Conservation (phyloP, 2,113 vertebrate species). For the Cricetomys ansorgei region DNA sequence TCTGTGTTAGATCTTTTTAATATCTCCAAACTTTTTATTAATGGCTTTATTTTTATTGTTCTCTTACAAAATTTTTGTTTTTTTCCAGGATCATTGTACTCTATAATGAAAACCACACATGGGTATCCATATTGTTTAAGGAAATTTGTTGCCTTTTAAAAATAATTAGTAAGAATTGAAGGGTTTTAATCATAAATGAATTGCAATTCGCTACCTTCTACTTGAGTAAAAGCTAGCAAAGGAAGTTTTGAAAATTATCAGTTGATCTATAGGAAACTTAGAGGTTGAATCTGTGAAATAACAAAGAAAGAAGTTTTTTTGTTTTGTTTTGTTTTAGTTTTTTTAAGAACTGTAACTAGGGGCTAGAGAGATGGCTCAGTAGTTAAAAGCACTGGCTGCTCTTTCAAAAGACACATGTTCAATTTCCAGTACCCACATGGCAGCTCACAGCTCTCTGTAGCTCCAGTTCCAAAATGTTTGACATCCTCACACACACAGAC, state of each 20-base stretch:
- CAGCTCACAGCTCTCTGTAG: too few relatives aligned
- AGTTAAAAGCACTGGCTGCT: too few relatives aligned
- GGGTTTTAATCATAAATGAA: slow-evolving; percentile 72
- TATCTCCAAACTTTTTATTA: slow-evolving; percentile 62
- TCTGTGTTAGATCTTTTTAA: slow-evolving; percentile 57
- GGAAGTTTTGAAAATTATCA: slow-evolving; percentile 63
- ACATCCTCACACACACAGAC: too few relatives aligned
- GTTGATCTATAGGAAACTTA: slow-evolving; percentile 24
- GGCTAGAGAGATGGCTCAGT: too few relatives aligned
- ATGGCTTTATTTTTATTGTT: slow-evolving; percentile 5
- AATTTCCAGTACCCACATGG: too few relatives aligned
- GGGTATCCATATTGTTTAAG: background rate
- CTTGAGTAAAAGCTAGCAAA: slow-evolving; percentile 62
- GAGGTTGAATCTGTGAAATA: background rate
- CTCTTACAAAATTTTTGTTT: slow-evolving; percentile 56
- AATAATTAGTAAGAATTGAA: slow-evolving; percentile 72
- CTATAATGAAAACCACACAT: slow-evolving; percentile 48
- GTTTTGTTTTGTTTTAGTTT: too few relatives aligned
- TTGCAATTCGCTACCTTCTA: slow-evolving; percentile 41
- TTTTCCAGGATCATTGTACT: slow-evolving; percentile 22
- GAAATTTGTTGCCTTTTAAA: slow-evolving; percentile 66
- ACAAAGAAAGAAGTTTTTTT: background rate
- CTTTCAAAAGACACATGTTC: too few relatives aligned
- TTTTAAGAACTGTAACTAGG: background rate
- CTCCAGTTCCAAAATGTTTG: too few relatives aligned